phyloP scores from a whole-genome alignment of 2,888 invertebrate genomes.

The Cyrtodaria siliqua region DNA sequence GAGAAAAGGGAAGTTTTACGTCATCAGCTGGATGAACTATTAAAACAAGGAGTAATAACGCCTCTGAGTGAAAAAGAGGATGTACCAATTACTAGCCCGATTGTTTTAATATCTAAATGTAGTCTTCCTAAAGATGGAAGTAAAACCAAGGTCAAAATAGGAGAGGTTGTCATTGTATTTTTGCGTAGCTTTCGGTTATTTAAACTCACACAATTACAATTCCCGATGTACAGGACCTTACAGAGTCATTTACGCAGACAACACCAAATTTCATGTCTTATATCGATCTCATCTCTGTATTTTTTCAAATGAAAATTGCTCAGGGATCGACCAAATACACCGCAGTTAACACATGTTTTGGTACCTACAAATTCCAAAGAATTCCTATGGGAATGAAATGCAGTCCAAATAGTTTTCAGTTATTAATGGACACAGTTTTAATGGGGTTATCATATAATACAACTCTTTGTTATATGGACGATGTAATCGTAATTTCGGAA shows the following conservation, averaged over 20 bases:
- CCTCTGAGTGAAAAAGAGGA: constrained; percentile 29
- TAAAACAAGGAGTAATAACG: constrained; percentile 28
- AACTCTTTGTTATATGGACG: constrained; percentile 56
- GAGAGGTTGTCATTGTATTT: constrained; percentile 43
- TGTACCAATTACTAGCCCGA: constrained; percentile 38
- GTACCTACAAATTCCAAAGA: constrained; percentile 54
- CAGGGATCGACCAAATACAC: constrained; percentile 25
- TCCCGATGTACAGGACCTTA: constrained; percentile 46
- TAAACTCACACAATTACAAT: constrained; percentile 48
- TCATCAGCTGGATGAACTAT: constrained; percentile 44
- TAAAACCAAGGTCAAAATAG: constrained; percentile 10
- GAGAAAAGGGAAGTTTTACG: constrained; percentile 28
- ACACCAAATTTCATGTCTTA: constrained; percentile 50
- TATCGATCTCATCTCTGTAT: constrained; percentile 55
- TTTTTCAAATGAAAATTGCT: constrained; percentile 24
- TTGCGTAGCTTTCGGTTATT: constrained; percentile 44
- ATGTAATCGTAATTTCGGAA: constrained; percentile 38
- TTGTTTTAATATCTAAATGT: constrained; percentile 34
- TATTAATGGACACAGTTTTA: constrained; percentile 55
- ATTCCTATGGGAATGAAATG: constrained; percentile 54
- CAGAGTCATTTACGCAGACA: constrained; percentile 54
- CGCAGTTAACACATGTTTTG: constrained; percentile 54
- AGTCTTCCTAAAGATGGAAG: constrained; percentile 26
- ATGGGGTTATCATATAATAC: constrained; percentile 41
- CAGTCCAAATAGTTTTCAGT: constrained; percentile 54